Evolutionary conservation across 1,140 invertebrate genomes (phyloP), one percentile per base, ranked within the genome.

Genomic region (Conus ventricosus): DNA sequence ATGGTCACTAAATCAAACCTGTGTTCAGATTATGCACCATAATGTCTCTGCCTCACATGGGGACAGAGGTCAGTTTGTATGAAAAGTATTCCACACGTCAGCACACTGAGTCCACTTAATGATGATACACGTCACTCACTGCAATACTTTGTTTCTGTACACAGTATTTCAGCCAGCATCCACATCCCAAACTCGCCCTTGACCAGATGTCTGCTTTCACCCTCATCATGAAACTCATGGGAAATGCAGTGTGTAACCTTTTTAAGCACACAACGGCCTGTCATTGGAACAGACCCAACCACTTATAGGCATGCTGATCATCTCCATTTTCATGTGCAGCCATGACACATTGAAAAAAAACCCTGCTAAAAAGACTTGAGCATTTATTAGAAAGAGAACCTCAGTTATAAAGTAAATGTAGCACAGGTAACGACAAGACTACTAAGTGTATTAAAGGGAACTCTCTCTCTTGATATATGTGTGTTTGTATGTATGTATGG

Each of bases 401-500:
- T 5, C 0, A 20, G n/a, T 75, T 13, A 8, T 3, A 75, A 17
- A 25, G n/a, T 75, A 25, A 13, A n/a, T 7, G 23, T 75, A 8
- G n/a, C 71, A 25, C 20, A 23, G 11, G 7, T 6, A 25, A 23
- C 20, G 11, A 23, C 25, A 8, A 60, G 57, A 60, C 57, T 75
- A 23, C 25, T n/a, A 11, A 75, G 20, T 11, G 7, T 23, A 39
- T 39, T 39, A 39, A 39, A 39, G 39, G 20, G 20, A n/a, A 8
- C 23, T 23, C 23, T 8, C 13, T 20, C 11, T 75, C 7, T 25
- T 8, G 11, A 20, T 25, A 20, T 78, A 25, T 78, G 76, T 39
- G 76, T 78, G 76, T 78, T n/a, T 78, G 76, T 78, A 25, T 78
- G 39, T 78, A 51, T 78, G 76, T 78, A 13, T 78, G 25, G 67